Evolutionary conservation across 1,140 invertebrate species (phyloP).

Genomic region (Calephelis nemesis): DNA sequence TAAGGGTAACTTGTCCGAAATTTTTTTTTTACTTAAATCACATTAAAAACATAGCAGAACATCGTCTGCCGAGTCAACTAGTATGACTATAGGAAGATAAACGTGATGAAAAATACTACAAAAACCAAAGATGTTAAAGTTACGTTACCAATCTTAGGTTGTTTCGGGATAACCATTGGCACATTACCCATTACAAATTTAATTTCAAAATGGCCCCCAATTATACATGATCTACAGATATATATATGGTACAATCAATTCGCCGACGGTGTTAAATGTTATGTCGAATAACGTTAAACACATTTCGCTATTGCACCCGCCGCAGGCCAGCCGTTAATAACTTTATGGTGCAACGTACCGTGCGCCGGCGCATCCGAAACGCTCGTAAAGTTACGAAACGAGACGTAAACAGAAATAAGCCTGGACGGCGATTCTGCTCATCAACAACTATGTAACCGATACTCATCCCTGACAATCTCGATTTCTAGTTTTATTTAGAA

Average conservation of each 20-base stretch:
- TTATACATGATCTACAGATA: not conserved
- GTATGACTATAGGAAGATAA: no score
- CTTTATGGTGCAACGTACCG: constrained; percentile 43
- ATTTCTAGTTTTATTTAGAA: no score
- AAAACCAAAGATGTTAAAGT: no score
- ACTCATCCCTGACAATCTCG: no score
- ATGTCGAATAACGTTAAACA: constrained; percentile 29
- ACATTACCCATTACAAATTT: no score
- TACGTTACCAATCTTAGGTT: no score
- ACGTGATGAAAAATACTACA: no score
- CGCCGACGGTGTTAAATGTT: constrained; percentile 24
- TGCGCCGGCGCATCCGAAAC: constrained; percentile 48
- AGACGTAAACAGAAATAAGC: constrained; percentile 67
- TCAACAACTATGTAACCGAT: not conserved
- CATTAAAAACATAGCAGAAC: no score
- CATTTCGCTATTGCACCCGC: constrained; percentile 35
- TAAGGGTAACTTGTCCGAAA: no score
- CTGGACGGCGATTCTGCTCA: not conserved
- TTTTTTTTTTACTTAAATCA: no score
- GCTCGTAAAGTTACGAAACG: constrained; percentile 72
- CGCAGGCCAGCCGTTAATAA: constrained; percentile 58
- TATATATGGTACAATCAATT: constrained; percentile 23
- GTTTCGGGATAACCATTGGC: no score
- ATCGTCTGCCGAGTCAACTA: no score
- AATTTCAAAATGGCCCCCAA: not conserved